Evolutionary conservation across 2,888 invertebrate species (phyloP), one percentile per base, ranked within the genome.

Genomic region (Lutraria lutraria): DNA sequence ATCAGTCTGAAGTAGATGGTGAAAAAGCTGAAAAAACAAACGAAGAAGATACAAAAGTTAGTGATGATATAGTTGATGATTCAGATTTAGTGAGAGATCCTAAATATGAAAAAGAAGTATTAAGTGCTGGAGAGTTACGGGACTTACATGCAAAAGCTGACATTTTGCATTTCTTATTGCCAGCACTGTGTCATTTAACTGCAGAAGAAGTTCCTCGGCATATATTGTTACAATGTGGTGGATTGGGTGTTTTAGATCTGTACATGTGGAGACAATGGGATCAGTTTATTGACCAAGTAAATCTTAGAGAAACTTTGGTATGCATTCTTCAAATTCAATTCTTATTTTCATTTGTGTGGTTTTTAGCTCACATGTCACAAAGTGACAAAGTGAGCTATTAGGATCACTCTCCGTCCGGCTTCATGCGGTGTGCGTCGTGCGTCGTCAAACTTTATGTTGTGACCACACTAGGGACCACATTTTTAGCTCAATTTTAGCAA

Each of bases 121-220:
- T 90, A 19, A 88, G 79, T 60, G 89, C 88, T 19, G 68, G 86
- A 53, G 92, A 92, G 63, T 68, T 92, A n/a, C 86, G 87, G 19
- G 90, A 92, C 21, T 85, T 92, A n/a, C 92, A 92, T 85, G 34
- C 88, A 15, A 85, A 86, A 31, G 92, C 92, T 97, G 98, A 99
- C 96, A 97, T 98, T 81, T 96, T 99, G 29, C 97, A 98, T 85
- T 97, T 99, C 72, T 97, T 99, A 97, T 97, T 99, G 89, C 99
- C 99, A 3, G 98, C 98, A 0, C 97, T 99, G 8, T 99, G 99
- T 95, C 98, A 99, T 96, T 97, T 99, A 93, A 93, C 98, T 60
- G 98, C 99, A 34, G 99, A 99, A 97, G 99, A 99, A 94, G 98
- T 98, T 94, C 98, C 98, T 0, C 97, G 99, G 93, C 97, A 98